Percentiles rank a stretch among this genome's conserved stretches.
phyloP scores from a whole-genome alignment of 2,888 invertebrate genomes.

The Nemapogon koenigi region DNA sequence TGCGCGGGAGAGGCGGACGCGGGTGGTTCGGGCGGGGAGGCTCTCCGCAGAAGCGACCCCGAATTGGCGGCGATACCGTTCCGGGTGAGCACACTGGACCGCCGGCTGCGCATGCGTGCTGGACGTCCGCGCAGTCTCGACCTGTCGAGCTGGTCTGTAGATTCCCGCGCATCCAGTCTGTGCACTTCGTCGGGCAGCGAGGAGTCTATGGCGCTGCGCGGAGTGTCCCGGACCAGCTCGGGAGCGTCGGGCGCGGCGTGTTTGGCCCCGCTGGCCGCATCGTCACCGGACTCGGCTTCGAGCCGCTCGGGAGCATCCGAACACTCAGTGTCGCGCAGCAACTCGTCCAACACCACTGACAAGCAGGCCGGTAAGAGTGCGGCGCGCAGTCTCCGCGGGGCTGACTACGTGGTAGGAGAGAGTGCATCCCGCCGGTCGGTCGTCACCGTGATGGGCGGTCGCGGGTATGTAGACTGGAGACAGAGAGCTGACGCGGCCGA shows the following conservation, averaged over 20 bases:
- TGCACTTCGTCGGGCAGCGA: constrained; percentile 89
- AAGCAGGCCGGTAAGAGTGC: constrained; percentile 28
- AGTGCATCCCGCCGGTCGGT: constrained; percentile 73
- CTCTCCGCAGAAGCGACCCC: constrained; percentile 81
- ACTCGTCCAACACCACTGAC: constrained; percentile 25
- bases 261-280: constrained; percentile 61
- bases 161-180: constrained; percentile 80
- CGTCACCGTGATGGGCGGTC: constrained; percentile 85
- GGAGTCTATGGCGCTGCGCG: constrained; percentile 78
- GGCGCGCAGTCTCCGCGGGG: constrained; percentile 43
- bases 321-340: constrained; percentile 40
- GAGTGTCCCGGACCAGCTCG: constrained; percentile 77
- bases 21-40: constrained; percentile 75
- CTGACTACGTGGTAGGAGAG: constrained; percentile 45
- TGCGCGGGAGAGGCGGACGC: constrained; percentile 81
- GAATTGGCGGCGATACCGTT: constrained; percentile 84
- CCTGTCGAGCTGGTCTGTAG: constrained; percentile 87
- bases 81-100: constrained; percentile 81
- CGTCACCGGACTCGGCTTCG: constrained; percentile 48
- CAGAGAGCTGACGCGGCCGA: constrained; percentile 72
- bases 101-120: constrained; percentile 81
- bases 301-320: constrained; percentile 46
- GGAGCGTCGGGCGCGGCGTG: constrained; percentile 71
- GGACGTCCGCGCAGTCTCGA: constrained; percentile 83
- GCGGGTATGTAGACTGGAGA: constrained; percentile 87